phyloP scores from a whole-genome alignment of 2,888 invertebrate genomes.

The Spatulosminthurus flaviceps region DNA sequence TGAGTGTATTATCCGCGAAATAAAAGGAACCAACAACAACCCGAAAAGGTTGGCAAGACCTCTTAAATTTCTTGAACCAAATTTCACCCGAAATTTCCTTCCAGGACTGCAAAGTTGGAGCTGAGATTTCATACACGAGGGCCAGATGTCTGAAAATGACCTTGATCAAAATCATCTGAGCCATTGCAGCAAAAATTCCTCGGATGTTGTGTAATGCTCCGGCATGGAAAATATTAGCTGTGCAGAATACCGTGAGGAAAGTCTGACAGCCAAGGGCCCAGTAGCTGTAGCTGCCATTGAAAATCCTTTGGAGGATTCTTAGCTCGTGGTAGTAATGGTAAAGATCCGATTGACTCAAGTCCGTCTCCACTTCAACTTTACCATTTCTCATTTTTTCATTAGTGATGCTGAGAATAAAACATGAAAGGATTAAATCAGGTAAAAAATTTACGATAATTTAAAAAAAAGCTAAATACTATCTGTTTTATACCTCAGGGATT shows the following conservation, averaged over 20 bases:
- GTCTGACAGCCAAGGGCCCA: background rate
- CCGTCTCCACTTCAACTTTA: too few species aligned
- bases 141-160: background rate
- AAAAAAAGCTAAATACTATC: too few species aligned
- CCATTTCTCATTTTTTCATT: too few species aligned
- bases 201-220: background rate
- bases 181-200: background rate
- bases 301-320: background rate
- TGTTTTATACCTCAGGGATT: background rate
- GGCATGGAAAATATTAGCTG: background rate
- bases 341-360: too few species aligned
- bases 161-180: background rate
- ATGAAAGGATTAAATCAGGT: too few species aligned
- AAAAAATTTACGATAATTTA: too few species aligned
- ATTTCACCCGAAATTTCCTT: background rate
- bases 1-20: too few species aligned
- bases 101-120: background rate
- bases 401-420: too few species aligned
- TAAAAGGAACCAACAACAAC: background rate
- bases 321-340: background rate
- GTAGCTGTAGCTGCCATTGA: background rate
- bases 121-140: background rate
- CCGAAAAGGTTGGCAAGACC: background rate
- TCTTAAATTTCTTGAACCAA: background rate
- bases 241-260: background rate